phyloP scores from a whole-genome alignment of 30 jellyfish, hydroid and myxozoan species.

The Aurelia coerulea region DNA sequence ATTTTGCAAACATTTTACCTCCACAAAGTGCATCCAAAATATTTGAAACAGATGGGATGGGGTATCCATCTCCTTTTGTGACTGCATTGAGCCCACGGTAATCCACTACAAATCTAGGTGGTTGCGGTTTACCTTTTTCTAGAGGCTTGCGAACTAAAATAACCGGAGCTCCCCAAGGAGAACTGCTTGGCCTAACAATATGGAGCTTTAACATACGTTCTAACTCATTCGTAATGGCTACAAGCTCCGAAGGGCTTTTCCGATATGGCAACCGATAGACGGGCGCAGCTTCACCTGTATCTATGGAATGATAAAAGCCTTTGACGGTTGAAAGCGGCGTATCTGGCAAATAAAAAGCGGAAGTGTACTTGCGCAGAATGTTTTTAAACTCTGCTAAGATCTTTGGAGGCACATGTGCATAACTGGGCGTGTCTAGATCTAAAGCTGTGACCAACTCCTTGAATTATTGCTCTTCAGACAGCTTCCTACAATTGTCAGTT shows the following conservation, averaged over 20 bases:
- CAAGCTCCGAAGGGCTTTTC: slow-evolving; percentile 7
- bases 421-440: too few relatives aligned
- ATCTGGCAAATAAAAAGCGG: too few relatives aligned
- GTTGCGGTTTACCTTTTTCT: slow-evolving; percentile 23
- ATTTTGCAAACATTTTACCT: slow-evolving; percentile 13
- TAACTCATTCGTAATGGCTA: not conserved
- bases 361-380: not conserved
- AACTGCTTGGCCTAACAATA: slow-evolving; percentile 4
- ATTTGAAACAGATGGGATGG: slow-evolving; percentile 18
- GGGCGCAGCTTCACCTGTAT: too few relatives aligned
- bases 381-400: not conserved
- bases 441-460: too few relatives aligned
- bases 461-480: too few relatives aligned
- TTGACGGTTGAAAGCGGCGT: too few relatives aligned
- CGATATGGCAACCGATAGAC: not conserved
- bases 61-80: slow-evolving; percentile 35
- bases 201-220: not conserved
- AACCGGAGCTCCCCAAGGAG: slow-evolving; percentile 30
- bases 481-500: too few relatives aligned
- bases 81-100: slow-evolving; percentile 25
- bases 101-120: slow-evolving; percentile 29
- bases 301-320: too few relatives aligned
- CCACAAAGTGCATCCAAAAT: slow-evolving; percentile 18
- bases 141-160: slow-evolving; percentile 3
- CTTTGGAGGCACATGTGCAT: too few relatives aligned